Base-by-base conservation (phyloP, 2,113 vertebrate species). In the Chaetodon trifascialis region DNA sequence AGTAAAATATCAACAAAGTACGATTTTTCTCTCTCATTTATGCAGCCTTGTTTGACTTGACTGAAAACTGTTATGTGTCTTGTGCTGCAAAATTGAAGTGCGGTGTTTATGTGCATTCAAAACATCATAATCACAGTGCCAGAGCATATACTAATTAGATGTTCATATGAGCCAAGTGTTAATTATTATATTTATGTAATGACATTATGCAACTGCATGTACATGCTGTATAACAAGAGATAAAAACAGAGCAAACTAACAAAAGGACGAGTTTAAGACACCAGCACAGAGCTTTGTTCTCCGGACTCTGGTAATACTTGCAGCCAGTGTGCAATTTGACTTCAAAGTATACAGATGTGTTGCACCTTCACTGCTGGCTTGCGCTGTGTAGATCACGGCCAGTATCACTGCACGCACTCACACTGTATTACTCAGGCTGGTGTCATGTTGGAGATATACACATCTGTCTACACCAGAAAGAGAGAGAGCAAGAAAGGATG, bases 381-480 rank as follows among this genome's bases (percentile, higher is more conserved):
- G 11, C 51, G 47, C n/a, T 62, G 12, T 75, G 5, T 70, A 65
- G 15, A 79, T 83, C 12, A 46, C 11, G 17, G 65, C 6, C 36
- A 36, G 47, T 79, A 67, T 79, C 52, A 55, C n/a, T 42, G 21
- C 21, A 63, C 23, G 49, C 19, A 15, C 10, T 72, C 14, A 73
- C 58, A 49, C 0, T 46, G 25, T 65, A 64, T 76, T 25, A 44
- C 56, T 78, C 36, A 42, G 59, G 21, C 60, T 68, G 44, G 46
- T 79, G 87, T 60, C 74, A 83, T 68, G 59, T 74, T 65, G 49
- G 59, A 78, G 79, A 83, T 81, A 80, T 88, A 87, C 78, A 86
- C 76, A 83, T 56, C 85, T 74, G 73, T 80, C 71, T 16, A 66
- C 58, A 85, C 75, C 21, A 76, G 59, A 86, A 69, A 65, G 58